Evolutionary conservation across 2,113 vertebrate species (phyloP).

Genomic region (Ceyx melanurus): DNA sequence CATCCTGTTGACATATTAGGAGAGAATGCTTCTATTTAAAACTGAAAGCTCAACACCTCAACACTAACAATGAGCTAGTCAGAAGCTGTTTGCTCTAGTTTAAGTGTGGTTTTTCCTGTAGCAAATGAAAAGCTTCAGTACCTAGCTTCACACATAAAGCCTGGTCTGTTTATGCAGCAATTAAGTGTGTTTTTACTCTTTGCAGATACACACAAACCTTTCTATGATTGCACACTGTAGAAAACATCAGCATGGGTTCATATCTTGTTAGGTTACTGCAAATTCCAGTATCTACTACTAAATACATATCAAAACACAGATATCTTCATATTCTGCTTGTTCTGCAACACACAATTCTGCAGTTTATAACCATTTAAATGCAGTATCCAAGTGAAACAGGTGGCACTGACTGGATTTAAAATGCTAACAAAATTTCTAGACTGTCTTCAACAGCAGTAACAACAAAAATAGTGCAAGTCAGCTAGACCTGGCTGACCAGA

Average conservation of each 20-base stretch:
- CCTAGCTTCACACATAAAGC: neutral
- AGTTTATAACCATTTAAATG: neutral
- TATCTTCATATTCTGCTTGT: neutral
- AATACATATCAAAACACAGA: neutral
- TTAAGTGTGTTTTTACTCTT: neutral
- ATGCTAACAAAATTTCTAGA: neutral
- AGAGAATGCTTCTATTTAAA: slow-evolving; percentile 33
- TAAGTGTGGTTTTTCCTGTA: neutral
- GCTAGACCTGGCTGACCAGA: neutral
- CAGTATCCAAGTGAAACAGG: neutral
- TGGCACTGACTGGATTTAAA: neutral
- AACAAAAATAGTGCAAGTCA: neutral
- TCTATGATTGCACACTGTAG: neutral
- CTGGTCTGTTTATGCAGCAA: neutral
- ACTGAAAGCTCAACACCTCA: neutral
- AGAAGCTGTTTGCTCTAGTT: neutral
- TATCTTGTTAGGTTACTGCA: neutral
- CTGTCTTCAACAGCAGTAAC: slow-evolving; percentile 11
- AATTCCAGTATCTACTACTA: neutral
- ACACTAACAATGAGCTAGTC: slow-evolving; percentile 21
- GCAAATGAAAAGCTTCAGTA: neutral
- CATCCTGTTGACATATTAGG: neutral
- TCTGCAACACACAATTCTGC: neutral
- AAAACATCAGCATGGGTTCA: neutral
- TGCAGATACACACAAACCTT: neutral